Conservation (phyloP, 2,888 invertebrate species). For the Liodrosophila aerea region DNA sequence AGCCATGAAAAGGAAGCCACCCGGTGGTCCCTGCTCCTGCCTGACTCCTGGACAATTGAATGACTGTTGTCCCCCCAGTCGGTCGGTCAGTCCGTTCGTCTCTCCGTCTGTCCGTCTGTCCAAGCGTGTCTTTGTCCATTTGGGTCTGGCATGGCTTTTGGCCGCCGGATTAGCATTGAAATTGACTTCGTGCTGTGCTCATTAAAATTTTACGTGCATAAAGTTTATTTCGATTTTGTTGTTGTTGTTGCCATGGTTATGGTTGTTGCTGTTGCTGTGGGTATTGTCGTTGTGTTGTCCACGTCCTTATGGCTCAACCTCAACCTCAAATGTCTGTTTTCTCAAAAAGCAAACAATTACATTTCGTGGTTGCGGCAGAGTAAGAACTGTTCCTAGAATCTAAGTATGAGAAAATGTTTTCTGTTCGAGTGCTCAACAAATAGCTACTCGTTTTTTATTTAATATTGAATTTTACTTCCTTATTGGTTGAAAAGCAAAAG, state of each 20-base stretch:
- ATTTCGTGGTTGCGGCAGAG: slow-evolving; percentile 57
- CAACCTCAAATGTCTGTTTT: slow-evolving; percentile 15
- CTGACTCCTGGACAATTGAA: slow-evolving; percentile 60
- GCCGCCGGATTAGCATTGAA: slow-evolving; percentile 76
- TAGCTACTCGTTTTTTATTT: slow-evolving; percentile 42
- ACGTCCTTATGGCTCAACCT: slow-evolving; percentile 50
- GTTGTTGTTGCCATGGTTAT: slow-evolving; percentile 24
- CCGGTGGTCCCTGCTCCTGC: slow-evolving; percentile 50
- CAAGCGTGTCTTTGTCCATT: slow-evolving; percentile 30
- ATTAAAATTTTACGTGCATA: slow-evolving; percentile 78
- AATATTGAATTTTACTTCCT: slow-evolving; percentile 58
- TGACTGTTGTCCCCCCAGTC: slow-evolving; percentile 5
- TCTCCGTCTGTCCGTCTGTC: slow-evolving; percentile 9
- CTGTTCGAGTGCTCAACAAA: slow-evolving; percentile 21
- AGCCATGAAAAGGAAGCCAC: slow-evolving; percentile 2
- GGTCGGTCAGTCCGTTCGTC: slow-evolving; percentile 12
- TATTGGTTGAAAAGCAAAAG: slow-evolving; percentile 51
- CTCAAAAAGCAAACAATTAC: slow-evolving; percentile 59
- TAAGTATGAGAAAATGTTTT: slow-evolving; percentile 36
- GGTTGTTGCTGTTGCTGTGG: slow-evolving; percentile 16
- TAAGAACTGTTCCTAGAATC: slow-evolving; percentile 42
- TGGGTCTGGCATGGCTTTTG: slow-evolving; percentile 38
- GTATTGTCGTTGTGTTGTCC: slow-evolving; percentile 41
- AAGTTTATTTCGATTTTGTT: slow-evolving; percentile 72
- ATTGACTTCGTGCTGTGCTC: slow-evolving; percentile 77